Conservation (phyloP, 2,888 invertebrate genomes). For the Dasysyrphus tricinctus region DNA sequence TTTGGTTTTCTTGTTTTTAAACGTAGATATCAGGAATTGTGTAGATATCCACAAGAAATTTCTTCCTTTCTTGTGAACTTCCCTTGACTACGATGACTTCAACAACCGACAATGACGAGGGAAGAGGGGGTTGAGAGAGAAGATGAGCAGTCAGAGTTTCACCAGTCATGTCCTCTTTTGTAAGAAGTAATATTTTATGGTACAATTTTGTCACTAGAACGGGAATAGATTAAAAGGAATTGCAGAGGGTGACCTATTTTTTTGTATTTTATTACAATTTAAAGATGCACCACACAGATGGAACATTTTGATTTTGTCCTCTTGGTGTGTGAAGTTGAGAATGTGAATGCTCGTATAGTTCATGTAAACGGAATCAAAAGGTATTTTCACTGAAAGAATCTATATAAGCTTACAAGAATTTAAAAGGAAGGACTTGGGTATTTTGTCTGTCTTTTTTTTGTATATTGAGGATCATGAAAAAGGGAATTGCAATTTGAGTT, state of each 20-base stretch:
- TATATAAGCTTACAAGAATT: background rate
- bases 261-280: constrained; percentile 37
- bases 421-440: background rate
- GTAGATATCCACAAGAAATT: constrained; percentile 26
- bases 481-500: background rate
- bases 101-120: background rate
- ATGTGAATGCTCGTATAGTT: background rate
- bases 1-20: constrained; percentile 2
- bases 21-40: constrained; percentile 6
- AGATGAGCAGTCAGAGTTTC: background rate
- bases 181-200: constrained; percentile 50
- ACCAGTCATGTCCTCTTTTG: constrained; percentile 11
- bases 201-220: constrained; percentile 34
- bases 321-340: background rate
- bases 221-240: constrained; percentile 56
- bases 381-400: background rate
- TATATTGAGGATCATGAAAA: background rate
- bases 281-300: constrained; percentile 27
- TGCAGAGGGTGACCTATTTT: constrained; percentile 30
- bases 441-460: background rate
- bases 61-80: constrained; percentile 21
- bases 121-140: background rate
- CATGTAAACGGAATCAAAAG: constrained; percentile 3
- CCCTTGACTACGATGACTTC: constrained; percentile 3
- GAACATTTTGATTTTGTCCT: constrained; percentile 22